phyloP scores from a whole-genome alignment of 2,113 vertebrate species.

The Coryphaenoides rupestris region DNA sequence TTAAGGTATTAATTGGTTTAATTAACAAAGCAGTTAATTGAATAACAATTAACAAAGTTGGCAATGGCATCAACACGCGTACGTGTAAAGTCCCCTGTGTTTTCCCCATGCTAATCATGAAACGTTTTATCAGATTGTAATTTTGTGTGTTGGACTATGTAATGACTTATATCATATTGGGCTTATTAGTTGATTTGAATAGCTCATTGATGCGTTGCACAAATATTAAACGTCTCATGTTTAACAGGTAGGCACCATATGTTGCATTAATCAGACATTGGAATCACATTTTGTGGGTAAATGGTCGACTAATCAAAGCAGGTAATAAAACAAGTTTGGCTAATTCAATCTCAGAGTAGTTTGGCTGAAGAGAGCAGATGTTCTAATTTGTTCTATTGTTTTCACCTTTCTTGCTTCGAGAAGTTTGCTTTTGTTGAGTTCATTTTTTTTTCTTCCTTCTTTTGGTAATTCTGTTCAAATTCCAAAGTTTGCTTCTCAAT shows the following conservation, averaged over 20 bases:
- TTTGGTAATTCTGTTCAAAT: conserved; percentile 37
- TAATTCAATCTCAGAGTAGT: conserved; percentile 62
- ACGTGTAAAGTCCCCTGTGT: conserved; percentile 66
- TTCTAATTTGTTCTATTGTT: conserved; percentile 59
- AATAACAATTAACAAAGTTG: conserved; percentile 75
- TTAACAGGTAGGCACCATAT: conserved; percentile 71
- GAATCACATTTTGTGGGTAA: conserved; percentile 68
- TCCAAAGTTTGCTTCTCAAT: conserved; percentile 54
- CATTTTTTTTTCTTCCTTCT: conserved; percentile 5
- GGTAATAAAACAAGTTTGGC: conserved; percentile 64
- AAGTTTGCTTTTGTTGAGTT: conserved; percentile 8
- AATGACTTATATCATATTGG: conserved; percentile 72
- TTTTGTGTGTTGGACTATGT: conserved; percentile 74
- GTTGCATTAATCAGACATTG: conserved; percentile 64
- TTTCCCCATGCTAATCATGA: conserved; percentile 67
- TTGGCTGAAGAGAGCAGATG: conserved; percentile 63
- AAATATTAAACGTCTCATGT: conserved; percentile 56
- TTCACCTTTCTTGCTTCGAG: conserved; percentile 37
- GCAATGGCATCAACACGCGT: conserved; percentile 55
- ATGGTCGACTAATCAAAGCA: conserved; percentile 69
- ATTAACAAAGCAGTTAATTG: conserved; percentile 75
- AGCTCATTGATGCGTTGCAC: conserved; percentile 60
- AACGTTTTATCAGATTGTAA: conserved; percentile 75
- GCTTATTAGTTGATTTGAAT: conserved; percentile 67
- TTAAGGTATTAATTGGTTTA: conserved; percentile 75